Conservation (phyloP, 1,140 invertebrate species). For the Acromyrmex echinatior region DNA sequence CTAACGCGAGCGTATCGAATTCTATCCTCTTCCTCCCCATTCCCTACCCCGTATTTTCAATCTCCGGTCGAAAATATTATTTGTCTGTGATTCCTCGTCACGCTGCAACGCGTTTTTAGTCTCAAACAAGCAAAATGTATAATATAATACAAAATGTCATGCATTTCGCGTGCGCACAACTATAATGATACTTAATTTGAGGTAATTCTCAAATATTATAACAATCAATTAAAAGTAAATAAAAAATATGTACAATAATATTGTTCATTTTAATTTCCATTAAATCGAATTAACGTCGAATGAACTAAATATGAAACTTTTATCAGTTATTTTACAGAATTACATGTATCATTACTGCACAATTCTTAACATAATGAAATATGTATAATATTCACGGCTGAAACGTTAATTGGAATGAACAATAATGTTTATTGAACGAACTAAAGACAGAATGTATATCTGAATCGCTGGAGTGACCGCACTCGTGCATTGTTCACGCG, state of each 20-base stretch:
- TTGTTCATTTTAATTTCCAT: slow-evolving; percentile 3
- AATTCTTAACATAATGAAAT: background rate
- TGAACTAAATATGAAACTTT: background rate
- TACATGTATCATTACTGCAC: background rate
- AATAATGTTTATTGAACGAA: background rate
- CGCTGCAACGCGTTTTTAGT: slow-evolving; percentile 40
- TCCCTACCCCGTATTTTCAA: slow-evolving; percentile 43
- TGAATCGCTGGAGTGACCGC: slow-evolving; percentile 63
- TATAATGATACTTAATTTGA: slow-evolving; percentile 30
- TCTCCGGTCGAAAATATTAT: slow-evolving; percentile 61
- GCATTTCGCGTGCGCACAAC: background rate
- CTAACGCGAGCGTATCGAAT: slow-evolving; percentile 39
- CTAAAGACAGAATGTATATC: slow-evolving; percentile 47
- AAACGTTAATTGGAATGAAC: slow-evolving; percentile 17
- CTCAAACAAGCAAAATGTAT: slow-evolving; percentile 25
- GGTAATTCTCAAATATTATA: background rate
- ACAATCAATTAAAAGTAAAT: background rate
- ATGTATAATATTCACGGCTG: background rate
- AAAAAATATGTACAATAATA: background rate
- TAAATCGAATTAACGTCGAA: background rate
- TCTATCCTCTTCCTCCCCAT: background rate
- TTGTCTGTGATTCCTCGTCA: slow-evolving; percentile 40
- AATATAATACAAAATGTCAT: slow-evolving; percentile 37
- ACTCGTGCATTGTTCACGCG: slow-evolving; percentile 62
- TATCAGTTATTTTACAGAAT: background rate